Evolutionary conservation across 2,888 invertebrate species (phyloP), one percentile per base, ranked within the genome.

Genomic region (Heteropelma amictum): DNA sequence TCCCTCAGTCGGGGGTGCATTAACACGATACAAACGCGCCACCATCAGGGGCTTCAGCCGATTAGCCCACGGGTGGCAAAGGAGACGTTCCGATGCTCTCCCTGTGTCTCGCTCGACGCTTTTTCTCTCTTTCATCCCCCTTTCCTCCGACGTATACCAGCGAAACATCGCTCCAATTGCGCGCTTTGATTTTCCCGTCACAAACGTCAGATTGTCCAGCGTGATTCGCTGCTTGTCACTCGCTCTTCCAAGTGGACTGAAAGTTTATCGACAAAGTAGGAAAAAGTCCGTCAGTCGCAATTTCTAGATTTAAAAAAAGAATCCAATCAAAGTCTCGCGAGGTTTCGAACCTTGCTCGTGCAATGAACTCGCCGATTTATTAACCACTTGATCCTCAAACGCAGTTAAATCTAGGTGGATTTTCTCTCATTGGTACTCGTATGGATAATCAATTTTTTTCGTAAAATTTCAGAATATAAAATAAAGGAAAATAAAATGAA

Each of bases 1-100:
- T 77, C 80, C 81, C 80, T 77, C 79, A 76, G 75, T 77, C 75
- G 76, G 77, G 77, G 80, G 78, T 77, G 76, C 78, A 79, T 80
- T 82, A 79, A 80, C 78, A 76, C 76, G 78, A 77, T 77, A 72
- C 77, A 80, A 79, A 78, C 78, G 82, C 69, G 72, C 71, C 69
- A 56, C 42, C 49, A 54, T 60, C 58, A 60, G 63, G 72, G 54
- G 49, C 68, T 65, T 49, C 78, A 69, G 67, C 58, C 77, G 74
- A 72, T 58, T 75, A 69, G 71, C 71, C 72, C 56, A 49, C 76
- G 58, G 64, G 70, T 63, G 74, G 73, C 47, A 71, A 72, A 64
- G 60, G 65, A 73, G 51, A 65, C 70, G 72, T 67, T 63, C 61
- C 54, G 38, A 47, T 38, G 17, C 40, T 23, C 19, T 35, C 45